A percentile compares a stretch with the other conserved stretches of the same genome.
Evolutionary conservation across 2,888 invertebrate genomes (phyloP).

Genomic region (Drosophila phalerata): DNA sequence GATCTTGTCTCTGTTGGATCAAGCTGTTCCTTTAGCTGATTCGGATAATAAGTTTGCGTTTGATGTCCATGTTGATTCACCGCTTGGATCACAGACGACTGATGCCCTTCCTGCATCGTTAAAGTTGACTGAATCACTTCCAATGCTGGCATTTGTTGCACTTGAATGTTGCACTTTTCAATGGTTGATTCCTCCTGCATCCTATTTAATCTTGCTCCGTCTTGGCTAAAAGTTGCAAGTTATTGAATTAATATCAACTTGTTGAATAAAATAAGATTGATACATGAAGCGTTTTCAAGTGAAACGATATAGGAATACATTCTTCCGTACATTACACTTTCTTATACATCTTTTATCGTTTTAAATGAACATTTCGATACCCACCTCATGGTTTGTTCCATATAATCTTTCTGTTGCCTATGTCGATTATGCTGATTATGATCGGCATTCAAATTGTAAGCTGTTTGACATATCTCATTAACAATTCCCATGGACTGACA

Average conservation of each 20-base stretch:
- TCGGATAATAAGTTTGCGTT: conserved; percentile 32
- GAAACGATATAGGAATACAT: no score
- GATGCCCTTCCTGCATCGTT: conserved; percentile 50
- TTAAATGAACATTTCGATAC: neutral
- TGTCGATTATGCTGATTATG: conserved; percentile 37
- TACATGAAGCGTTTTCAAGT: neutral
- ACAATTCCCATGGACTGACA: conserved; percentile 51
- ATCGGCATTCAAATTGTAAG: conserved; percentile 38
- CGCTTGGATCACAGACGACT: conserved; percentile 34
- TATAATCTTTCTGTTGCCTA: conserved; percentile 22
- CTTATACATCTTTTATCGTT: neutral
- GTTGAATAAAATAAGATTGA: neutral
- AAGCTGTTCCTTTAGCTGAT: conserved; percentile 42
- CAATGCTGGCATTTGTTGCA: conserved; percentile 12
- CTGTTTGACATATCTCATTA: conserved; percentile 52
- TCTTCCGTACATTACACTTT: no score
- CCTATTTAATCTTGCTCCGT: conserved; percentile 11
- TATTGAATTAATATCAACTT: no score
- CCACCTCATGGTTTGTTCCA: conserved; percentile 46
- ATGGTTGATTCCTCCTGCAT: conserved; percentile 11
- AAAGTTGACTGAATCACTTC: conserved; percentile 46
- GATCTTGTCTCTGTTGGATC: conserved; percentile 35
- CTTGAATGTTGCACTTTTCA: conserved; percentile 20
- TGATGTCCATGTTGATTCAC: conserved; percentile 60
- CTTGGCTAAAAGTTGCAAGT: conserved; percentile 20